phyloP scores from a whole-genome alignment of 2,888 invertebrate genomes.

The Euclidia mi region DNA sequence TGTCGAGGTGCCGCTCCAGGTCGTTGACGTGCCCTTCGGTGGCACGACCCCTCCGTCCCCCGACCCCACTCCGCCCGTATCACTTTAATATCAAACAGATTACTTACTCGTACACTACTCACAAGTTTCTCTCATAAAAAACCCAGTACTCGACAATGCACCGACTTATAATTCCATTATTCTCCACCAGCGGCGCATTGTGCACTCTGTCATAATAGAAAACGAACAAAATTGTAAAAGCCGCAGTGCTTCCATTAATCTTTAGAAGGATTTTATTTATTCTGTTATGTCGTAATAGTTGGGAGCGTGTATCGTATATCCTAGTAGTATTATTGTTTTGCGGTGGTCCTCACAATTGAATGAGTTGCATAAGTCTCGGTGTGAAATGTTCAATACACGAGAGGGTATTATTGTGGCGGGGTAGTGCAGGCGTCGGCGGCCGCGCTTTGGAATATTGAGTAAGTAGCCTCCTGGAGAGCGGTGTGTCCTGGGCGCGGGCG shows the following conservation, averaged over 20 bases:
- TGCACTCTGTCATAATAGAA: slow-evolving; percentile 53
- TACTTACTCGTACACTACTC: slow-evolving; percentile 8
- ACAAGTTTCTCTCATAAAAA: slow-evolving; percentile 6
- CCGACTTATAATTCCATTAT: slow-evolving; percentile 44
- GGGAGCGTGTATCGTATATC: slow-evolving; percentile 19
- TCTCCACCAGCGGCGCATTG: slow-evolving; percentile 41
- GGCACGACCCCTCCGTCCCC: slow-evolving; percentile 53
- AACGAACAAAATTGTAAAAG: slow-evolving; percentile 32
- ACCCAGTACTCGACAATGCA: slow-evolving; percentile 8
- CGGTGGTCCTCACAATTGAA: slow-evolving; percentile 11
- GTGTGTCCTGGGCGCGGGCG: slow-evolving; percentile 54
- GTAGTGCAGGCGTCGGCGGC: slow-evolving; percentile 80
- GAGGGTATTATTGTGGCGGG: slow-evolving; percentile 28
- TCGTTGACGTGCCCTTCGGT: slow-evolving; percentile 56
- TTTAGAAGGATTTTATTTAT: slow-evolving; percentile 30
- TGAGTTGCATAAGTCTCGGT: background rate
- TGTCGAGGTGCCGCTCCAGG: slow-evolving; percentile 48
- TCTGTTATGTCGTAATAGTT: slow-evolving; percentile 23
- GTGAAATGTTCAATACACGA: background rate
- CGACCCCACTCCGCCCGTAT: slow-evolving; percentile 44
- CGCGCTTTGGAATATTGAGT: slow-evolving; percentile 86
- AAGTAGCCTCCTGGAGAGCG: slow-evolving; percentile 77
- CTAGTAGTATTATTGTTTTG: slow-evolving; percentile 11
- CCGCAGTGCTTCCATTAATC: slow-evolving; percentile 41
- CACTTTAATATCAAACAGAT: slow-evolving; percentile 23